A percentile compares a stretch with the other conserved stretches of the same genome.
Evolutionary conservation across 2,113 vertebrate species (phyloP).

Genomic region (Gymnobelideus leadbeateri): DNA sequence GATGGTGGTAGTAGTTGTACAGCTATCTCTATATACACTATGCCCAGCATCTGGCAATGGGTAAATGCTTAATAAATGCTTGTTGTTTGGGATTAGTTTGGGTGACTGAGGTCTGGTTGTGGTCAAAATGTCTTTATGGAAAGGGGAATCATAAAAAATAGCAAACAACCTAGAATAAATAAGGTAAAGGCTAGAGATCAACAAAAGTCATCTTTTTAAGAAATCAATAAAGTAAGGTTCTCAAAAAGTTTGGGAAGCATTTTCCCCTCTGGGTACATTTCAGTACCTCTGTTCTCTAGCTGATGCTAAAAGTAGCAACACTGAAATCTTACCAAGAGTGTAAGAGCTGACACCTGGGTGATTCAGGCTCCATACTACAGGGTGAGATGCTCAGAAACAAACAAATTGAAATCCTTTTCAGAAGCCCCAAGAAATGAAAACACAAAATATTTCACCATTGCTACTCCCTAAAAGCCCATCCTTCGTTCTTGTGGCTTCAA

Average conservation of each 20-base stretch:
- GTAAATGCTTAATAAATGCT: neutral
- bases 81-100: neutral
- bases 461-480: neutral
- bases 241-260: neutral
- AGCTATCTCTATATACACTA: neutral
- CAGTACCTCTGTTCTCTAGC: neutral
- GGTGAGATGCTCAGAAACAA: neutral
- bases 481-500: neutral
- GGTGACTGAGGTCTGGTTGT: neutral
- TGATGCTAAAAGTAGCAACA: conserved; percentile 28
- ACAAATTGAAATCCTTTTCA: neutral
- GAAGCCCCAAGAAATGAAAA: neutral
- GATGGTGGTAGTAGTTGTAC: neutral
- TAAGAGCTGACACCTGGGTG: neutral
- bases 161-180: neutral
- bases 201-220: neutral
- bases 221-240: neutral
- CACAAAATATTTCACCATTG: neutral
- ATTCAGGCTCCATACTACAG: neutral
- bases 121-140: neutral
- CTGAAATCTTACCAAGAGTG: conserved; percentile 3
- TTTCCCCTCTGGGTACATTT: neutral
- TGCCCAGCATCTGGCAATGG: neutral
- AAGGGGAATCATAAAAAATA: neutral
- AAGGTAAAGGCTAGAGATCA: neutral